These are phyloP conservation scores for Metopolophium dirhodum DNA, from an alignment of 1,140 invertebrate genomes.

Conservation along the genomic window DNA sequence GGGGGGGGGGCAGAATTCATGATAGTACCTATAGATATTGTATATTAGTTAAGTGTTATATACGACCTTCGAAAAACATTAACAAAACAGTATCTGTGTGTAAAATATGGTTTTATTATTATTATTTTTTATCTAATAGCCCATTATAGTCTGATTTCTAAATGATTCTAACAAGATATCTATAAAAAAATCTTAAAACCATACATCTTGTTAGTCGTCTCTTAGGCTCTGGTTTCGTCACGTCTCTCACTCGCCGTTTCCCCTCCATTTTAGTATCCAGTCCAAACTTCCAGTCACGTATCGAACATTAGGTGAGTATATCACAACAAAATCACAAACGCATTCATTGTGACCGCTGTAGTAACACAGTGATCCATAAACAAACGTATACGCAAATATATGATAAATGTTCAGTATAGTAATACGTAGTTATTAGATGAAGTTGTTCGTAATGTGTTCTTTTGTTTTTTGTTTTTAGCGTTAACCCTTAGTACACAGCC, in stretches of 20 bases:
- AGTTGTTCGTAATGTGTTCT: neutral
- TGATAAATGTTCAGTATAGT: neutral
- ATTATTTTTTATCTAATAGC: neutral
- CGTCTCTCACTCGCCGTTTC: neutral
- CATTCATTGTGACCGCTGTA: neutral
- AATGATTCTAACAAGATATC: conserved; percentile 1
- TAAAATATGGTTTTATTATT: neutral
- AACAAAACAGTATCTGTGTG: neutral
- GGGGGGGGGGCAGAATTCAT: neutral
- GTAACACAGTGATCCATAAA: conserved; percentile 18
- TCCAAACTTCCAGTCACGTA: conserved; percentile 48
- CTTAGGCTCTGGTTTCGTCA: conserved; percentile 36
- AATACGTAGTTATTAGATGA: neutral
- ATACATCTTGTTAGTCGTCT: conserved; percentile 28
- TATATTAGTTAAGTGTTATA: conserved; percentile 3
- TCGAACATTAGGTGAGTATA: conserved; percentile 32
- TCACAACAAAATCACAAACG: conserved; percentile 31
- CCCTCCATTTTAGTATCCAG: neutral
- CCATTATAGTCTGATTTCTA: conserved; percentile 42
- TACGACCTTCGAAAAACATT: neutral
- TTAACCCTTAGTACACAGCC: neutral
- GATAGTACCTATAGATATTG: neutral
- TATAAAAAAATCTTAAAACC: neutral
- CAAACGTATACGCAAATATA: neutral
- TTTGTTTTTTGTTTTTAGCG: conserved; percentile 12